These are phyloP conservation scores for Rhingia campestris DNA, from an alignment of 2,888 invertebrate species.

Conservation along the genomic window DNA sequence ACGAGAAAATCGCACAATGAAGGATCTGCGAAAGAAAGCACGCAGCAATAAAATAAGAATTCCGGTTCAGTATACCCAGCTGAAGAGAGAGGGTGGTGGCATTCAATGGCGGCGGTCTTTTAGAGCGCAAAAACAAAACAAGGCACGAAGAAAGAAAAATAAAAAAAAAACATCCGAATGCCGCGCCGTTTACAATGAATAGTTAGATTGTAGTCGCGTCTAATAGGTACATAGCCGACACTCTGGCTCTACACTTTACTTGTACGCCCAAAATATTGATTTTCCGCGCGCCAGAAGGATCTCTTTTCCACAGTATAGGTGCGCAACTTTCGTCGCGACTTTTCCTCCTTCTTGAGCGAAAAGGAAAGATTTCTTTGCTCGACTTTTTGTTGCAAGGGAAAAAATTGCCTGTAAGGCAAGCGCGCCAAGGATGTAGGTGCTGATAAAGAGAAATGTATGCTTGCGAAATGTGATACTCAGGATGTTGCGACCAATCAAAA, in stretches of 20 bases:
- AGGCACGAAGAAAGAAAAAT: too few species aligned
- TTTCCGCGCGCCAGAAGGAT: constrained; percentile 3
- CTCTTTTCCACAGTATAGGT: constrained; percentile 12
- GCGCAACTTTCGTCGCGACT: constrained; percentile 39
- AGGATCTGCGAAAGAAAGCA: constrained; percentile 52
- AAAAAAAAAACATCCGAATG: neutral
- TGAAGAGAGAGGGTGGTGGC: constrained; percentile 6
- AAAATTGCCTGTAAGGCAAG: neutral
- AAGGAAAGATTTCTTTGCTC: too few species aligned
- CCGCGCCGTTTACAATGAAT: neutral
- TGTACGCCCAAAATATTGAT: constrained; percentile 65
- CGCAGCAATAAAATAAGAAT: constrained; percentile 51
- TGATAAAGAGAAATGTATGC: neutral
- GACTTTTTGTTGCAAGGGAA: neutral
- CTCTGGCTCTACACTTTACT: constrained; percentile 20
- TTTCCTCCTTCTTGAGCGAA: too few species aligned
- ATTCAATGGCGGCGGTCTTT: constrained; percentile 5
- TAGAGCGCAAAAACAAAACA: constrained; percentile 1
- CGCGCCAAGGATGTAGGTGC: neutral
- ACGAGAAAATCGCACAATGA: constrained; percentile 2
- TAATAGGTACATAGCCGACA: neutral
- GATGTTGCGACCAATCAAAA: constrained; percentile 72
- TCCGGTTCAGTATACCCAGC: neutral
- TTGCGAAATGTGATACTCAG: constrained; percentile 20
- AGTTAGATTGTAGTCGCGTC: constrained; percentile 41